These are phyloP conservation scores for Atopsyche davidsoni DNA, from an alignment of 1,140 invertebrate genomes.

Conservation along the genomic window DNA sequence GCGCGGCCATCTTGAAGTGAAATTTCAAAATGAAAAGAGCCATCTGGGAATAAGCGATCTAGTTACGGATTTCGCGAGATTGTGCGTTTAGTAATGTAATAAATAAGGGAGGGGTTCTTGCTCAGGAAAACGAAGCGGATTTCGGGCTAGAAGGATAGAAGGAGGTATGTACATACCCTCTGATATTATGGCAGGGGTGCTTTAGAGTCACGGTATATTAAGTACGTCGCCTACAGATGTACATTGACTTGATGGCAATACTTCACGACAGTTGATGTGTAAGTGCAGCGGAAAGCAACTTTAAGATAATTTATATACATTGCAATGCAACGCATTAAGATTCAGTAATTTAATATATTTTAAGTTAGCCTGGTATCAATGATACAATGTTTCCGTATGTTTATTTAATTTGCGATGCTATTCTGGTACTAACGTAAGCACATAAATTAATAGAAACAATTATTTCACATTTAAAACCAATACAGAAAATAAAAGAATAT, in stretches of 20 bases:
- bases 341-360: no score
- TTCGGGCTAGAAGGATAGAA: not conserved
- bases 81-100: conserved; percentile 30
- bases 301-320: no score
- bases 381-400: no score
- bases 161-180: not conserved
- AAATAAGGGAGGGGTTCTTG: conserved; percentile 23
- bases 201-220: conserved; percentile 29
- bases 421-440: no score
- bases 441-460: no score
- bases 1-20: conserved; percentile 6
- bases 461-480: no score
- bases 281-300: no score
- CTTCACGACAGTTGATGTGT: no score
- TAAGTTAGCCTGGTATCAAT: no score
- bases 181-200: conserved; percentile 28
- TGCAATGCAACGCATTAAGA: no score
- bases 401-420: no score
- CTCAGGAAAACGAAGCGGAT: not conserved
- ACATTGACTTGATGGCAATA: conserved; percentile 2
- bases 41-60: conserved; percentile 27
- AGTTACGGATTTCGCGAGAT: conserved; percentile 29
- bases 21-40: conserved; percentile 15
- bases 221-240: conserved; percentile 20
- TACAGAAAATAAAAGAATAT: no score